Base-by-base conservation (phyloP, 2,888 invertebrate genomes). In the Unio delphinus region DNA sequence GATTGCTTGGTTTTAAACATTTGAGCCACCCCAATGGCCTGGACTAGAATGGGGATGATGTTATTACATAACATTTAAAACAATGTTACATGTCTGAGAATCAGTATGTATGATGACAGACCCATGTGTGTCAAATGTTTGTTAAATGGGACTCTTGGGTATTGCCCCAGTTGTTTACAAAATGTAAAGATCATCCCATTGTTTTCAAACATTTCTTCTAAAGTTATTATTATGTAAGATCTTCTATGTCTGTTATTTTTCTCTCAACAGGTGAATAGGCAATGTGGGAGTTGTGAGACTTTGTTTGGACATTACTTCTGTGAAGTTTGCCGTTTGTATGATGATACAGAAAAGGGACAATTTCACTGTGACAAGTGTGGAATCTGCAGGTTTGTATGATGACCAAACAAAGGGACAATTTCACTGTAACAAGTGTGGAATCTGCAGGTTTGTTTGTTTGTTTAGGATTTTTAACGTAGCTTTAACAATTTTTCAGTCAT, bases 351-450 rank as follows among this genome's bases (percentile, higher is more conserved):
- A 87, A 96, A 95, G 90, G 92, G 94, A 80, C 96, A 96, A 90
- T 97, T 96, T 91, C 97, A 97, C 87, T 97, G 97, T 84, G 93
- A 94, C 65, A 95, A 94, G 5, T 97, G 97, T 89, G 96, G 96
- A 18, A 95, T 97, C 74, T 97, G 97, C 85, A 93, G 97, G 76
- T 87, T 71, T 64, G 70, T 72, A n/a, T 61, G 30, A 23, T 64
- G n/a, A 20, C 11, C 2, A 0, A 54, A 64, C 4, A 11, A 54
- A 64, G 54, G n/a, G 55, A 15, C 34, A 64, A 55, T 26, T 59
- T 54, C 3, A 23, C 28, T 17, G 1, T 15, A 6, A n/a, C 3
- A 26, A 15, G 23, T 7, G 34, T 34, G 34, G 34, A 34, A 45
- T 45, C 11, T 45, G 15, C 45, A 45, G 45, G 45, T 45, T 45